Percentiles rank a stretch among this genome's conserved stretches.
Conservation (phyloP, 2,113 vertebrate species). For the Hippoglossus stenolepis region DNA sequence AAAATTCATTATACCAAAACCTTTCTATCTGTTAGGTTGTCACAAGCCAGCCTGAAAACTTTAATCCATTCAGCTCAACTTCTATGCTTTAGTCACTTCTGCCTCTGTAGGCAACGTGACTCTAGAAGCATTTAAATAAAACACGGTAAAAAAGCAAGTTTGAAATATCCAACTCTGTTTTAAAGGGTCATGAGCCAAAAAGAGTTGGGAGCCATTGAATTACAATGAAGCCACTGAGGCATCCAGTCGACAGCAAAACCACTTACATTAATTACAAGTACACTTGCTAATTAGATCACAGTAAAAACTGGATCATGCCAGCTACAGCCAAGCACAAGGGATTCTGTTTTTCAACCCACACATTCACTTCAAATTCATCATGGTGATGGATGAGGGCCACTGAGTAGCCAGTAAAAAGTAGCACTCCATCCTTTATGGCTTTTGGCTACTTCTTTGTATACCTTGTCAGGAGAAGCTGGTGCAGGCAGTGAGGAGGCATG, state of each 20-base stretch:
- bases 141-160: background rate
- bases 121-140: background rate
- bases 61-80: background rate
- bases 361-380: constrained; percentile 4
- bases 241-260: background rate
- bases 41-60: background rate
- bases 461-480: constrained; percentile 1
- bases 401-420: constrained; percentile 5
- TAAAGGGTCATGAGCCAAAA: background rate
- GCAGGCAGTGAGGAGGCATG: constrained; percentile 19
- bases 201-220: background rate
- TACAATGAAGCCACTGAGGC: constrained; percentile 4
- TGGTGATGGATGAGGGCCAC: constrained; percentile 8
- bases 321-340: background rate
- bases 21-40: background rate
- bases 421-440: constrained; percentile 2
- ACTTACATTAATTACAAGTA: constrained; percentile 17
- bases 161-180: background rate
- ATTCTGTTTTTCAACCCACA: constrained; percentile 11
- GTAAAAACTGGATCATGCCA: background rate
- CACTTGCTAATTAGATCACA: constrained; percentile 2
- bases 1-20: too few species aligned
- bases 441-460: background rate
- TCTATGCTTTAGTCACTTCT: background rate
- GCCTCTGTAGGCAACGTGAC: background rate